Evolutionary conservation across 2,113 vertebrate species (phyloP), one percentile per base, ranked within the genome.

Genomic region (Oplegnathus fasciatus): DNA sequence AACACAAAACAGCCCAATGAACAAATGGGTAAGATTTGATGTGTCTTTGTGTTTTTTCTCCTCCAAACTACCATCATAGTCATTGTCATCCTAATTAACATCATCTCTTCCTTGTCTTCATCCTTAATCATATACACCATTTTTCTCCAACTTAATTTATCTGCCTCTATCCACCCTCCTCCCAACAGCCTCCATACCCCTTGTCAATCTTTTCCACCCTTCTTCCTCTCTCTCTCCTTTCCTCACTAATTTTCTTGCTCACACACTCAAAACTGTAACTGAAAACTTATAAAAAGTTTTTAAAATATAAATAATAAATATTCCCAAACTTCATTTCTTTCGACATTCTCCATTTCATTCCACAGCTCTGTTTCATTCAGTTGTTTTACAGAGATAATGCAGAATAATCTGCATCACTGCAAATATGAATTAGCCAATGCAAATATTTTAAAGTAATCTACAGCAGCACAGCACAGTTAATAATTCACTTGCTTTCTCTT

Each of bases 401-500:
- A 76, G 60, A 42, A 44, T 20, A 67, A 24, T 6, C 50, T 28
- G 15, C 32, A 30, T 72, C 5, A 15, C 5, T 58, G 28, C 40
- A 54, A 55, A 52, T 69, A 20, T 0, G 15, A 83, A 52, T 76
- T 50, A 50, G 11, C 42, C 58, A 30, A 24, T 48, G 69, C 62
- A 60, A 54, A 70, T 52, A 66, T 67, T 60, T 70, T 48, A 52
- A 74, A 74, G 57, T 13, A 65, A 60, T 74, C 48, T 42, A 17
- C 37, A 28, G 62, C 8, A 60, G 50, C 58, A 48, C 8, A 26
- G 54, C 34, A 14, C 42, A 46, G 71, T 71, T 32, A 83, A 75
- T 82, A 82, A 78, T 78, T 65, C 40, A 75, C 30, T 30, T 48
- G 24, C 32, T 75, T 54, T 83, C 61, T 65, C 32, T 79, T 55